phyloP scores from a whole-genome alignment of 2,888 invertebrate genomes.

The Molorchus minor region DNA sequence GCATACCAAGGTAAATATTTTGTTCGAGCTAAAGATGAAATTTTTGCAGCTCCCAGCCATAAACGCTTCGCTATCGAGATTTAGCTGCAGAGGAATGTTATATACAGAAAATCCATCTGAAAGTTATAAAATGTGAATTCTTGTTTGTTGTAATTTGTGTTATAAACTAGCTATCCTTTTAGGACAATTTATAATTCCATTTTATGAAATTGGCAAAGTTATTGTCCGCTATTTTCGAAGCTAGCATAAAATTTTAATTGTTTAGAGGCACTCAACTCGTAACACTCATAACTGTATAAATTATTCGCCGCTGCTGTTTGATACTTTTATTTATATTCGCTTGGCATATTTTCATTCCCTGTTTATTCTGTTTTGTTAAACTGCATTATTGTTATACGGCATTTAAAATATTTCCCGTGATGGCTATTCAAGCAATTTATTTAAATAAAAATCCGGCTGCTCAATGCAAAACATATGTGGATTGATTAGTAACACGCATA shows the following conservation, averaged over 20 bases:
- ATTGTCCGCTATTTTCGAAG: constrained; percentile 26
- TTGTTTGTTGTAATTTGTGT: constrained; percentile 5
- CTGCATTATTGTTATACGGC: constrained; percentile 17
- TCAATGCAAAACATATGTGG: neutral
- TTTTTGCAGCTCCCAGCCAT: neutral
- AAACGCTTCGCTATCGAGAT: too few species aligned
- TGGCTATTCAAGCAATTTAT: neutral
- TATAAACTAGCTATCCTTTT: constrained; percentile 10
- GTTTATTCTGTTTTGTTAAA: constrained; percentile 15
- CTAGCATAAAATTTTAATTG: constrained; percentile 29
- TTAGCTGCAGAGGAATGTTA: neutral
- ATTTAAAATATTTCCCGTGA: constrained; percentile 10
- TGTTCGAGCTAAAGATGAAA: neutral
- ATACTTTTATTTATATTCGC: constrained; percentile 22
- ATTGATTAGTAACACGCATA: too few species aligned
- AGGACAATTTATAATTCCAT: constrained; percentile 6
- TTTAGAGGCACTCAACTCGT: constrained; percentile 21
- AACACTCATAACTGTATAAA: constrained; percentile 26
- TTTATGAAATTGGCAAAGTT: constrained; percentile 23
- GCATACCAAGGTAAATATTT: too few species aligned
- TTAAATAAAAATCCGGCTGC: constrained; percentile 8
- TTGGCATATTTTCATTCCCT: constrained; percentile 21
- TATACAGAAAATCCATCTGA: neutral
- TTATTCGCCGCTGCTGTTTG: constrained; percentile 21
- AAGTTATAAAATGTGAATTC: neutral